Percentiles rank a stretch among this genome's conserved stretches.
These are phyloP conservation scores for Nothoprocta perdicaria DNA, from an alignment of 2,113 vertebrate species.

Conservation along the genomic window DNA sequence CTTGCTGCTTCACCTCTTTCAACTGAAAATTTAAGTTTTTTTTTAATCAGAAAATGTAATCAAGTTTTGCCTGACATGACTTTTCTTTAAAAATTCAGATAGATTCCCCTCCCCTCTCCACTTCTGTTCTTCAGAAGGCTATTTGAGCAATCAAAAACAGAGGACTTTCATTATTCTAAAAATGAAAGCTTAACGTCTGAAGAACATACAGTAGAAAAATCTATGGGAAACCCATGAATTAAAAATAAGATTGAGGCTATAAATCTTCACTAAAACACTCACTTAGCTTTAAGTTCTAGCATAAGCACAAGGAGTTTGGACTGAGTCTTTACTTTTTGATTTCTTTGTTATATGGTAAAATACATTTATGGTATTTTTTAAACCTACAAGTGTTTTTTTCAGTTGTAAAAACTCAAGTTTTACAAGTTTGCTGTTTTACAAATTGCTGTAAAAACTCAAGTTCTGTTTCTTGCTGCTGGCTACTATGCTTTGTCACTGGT, in stretches of 20 bases:
- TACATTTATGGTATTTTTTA: slow-evolving; percentile 16
- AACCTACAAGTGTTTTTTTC: slow-evolving; percentile 4
- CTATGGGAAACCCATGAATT: slow-evolving; percentile 1
- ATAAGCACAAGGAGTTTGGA: background rate
- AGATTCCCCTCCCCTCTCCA: background rate
- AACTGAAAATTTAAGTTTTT: background rate
- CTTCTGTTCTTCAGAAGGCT: background rate
- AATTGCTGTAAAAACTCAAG: background rate
- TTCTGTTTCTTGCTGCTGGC: background rate
- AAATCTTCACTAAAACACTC: slow-evolving; percentile 48
- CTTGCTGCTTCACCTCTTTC: background rate
- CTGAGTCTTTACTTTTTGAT: background rate
- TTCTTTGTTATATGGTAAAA: slow-evolving; percentile 1
- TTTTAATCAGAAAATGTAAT: background rate
- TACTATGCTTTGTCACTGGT: background rate
- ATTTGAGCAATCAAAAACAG: background rate
- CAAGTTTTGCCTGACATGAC: background rate
- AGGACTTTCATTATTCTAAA: background rate
- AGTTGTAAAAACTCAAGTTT: background rate
- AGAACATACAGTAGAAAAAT: background rate
- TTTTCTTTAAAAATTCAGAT: background rate
- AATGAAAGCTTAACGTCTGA: background rate
- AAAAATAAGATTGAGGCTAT: background rate
- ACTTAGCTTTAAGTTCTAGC: background rate
- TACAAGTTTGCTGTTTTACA: background rate